Conservation (phyloP, 1,140 invertebrate species). For the Zaprionus gabonicus region DNA sequence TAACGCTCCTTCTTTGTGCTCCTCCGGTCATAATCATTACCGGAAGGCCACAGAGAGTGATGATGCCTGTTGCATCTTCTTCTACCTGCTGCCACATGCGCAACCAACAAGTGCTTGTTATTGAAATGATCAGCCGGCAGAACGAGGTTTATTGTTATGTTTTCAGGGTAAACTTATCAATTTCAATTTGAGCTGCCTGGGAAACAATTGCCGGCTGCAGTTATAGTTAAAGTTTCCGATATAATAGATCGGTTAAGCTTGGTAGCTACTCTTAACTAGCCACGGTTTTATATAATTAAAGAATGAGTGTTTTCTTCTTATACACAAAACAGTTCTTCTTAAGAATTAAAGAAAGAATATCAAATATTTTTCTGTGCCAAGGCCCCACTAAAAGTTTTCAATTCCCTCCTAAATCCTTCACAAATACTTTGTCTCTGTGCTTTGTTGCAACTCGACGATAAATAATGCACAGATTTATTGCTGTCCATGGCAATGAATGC, state of each 20-base stretch:
- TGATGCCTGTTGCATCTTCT: constrained; percentile 37
- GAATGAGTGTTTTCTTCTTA: too few species aligned
- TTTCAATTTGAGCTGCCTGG: constrained; percentile 19
- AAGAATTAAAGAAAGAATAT: not conserved
- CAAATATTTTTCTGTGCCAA: not conserved
- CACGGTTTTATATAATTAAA: too few species aligned
- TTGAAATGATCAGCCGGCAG: constrained; percentile 57
- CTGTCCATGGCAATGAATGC: constrained; percentile 20
- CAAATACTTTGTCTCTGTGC: not conserved
- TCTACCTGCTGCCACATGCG: constrained; percentile 13
- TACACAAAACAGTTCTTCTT: not conserved
- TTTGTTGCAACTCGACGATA: constrained; percentile 14
- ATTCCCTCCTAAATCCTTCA: not conserved
- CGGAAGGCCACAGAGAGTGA: constrained; percentile 45
- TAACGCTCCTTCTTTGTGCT: constrained; percentile 10
- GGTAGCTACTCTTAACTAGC: not conserved
- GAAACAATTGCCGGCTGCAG: not conserved
- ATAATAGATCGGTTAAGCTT: not conserved
- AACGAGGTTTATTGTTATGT: constrained; percentile 75
- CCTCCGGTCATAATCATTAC: constrained; percentile 67
- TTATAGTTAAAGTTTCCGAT: not conserved
- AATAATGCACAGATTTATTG: constrained; percentile 43
- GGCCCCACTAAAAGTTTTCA: not conserved
- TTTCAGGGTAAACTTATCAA: constrained; percentile 53
- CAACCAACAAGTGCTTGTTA: constrained; percentile 62